Conservation (phyloP, 2,797 vertebrate genomes). For the Halcyon leucocephala region DNA sequence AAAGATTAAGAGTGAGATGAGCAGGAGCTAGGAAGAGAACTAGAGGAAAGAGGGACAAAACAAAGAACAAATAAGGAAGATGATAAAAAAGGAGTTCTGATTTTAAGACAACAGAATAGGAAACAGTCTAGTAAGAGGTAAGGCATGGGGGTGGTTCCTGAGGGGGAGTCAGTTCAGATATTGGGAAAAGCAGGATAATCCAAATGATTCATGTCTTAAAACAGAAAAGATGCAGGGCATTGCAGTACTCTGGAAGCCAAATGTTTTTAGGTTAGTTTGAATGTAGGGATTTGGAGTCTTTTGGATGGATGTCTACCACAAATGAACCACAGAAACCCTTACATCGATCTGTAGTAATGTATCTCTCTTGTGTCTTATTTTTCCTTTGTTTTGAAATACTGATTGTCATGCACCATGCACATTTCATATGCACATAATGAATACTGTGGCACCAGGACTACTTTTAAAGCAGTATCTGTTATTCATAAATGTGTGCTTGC, state of each 20-base stretch:
- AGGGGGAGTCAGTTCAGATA: neutral
- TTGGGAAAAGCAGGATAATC: neutral
- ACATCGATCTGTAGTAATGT: accelerated
- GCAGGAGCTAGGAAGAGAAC: neutral
- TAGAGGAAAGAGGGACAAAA: neutral
- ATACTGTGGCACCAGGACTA: neutral
- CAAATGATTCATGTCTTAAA: neutral
- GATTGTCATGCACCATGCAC: accelerated
- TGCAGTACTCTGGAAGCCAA: neutral
- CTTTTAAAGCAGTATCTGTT: neutral
- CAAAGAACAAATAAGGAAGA: neutral
- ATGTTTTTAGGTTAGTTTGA: neutral
- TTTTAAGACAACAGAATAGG: neutral
- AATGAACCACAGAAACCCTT: neutral
- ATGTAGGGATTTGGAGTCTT: neutral
- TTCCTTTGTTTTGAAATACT: neutral
- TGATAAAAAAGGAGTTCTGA: neutral
- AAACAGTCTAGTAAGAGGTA: neutral
- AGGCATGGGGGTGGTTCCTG: neutral
- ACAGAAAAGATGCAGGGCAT: neutral
- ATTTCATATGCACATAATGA: neutral
- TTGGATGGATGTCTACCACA: neutral
- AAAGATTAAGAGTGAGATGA: neutral
- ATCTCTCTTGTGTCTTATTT: neutral
- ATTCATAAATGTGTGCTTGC: neutral